Evolutionary conservation across 2,888 invertebrate species (phyloP).

Genomic region (Pantelozetes paolii): DNA sequence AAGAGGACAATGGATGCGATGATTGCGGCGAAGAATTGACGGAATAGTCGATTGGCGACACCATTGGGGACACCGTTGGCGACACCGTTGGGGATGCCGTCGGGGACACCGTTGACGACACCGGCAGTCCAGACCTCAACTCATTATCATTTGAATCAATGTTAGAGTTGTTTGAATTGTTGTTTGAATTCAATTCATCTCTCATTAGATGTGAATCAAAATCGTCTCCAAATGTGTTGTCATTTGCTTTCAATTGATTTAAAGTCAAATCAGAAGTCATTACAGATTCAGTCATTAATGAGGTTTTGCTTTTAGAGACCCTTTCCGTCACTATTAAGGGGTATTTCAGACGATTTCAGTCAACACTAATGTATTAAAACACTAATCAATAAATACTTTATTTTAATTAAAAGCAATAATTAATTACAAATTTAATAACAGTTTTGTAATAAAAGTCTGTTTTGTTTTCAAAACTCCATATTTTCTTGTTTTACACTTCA

Average conservation of each 20-base stretch:
- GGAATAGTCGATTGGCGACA: neutral
- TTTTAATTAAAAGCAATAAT: neutral
- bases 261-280: slow-evolving; percentile 33
- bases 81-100: neutral
- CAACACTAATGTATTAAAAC: no score
- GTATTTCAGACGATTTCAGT: neutral
- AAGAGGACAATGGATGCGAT: neutral
- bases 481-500: slow-evolving; percentile 14
- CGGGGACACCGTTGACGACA: neutral
- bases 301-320: neutral
- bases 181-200: neutral
- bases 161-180: neutral
- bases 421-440: neutral
- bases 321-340: neutral
- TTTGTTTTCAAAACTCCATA: slow-evolving; percentile 37
- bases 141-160: neutral
- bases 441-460: slow-evolving; percentile 8
- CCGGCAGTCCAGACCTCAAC: neutral
- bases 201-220: neutral
- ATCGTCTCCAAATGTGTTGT: neutral
- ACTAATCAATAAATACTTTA: neutral
- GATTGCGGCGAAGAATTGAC: neutral
- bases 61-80: neutral
- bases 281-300: slow-evolving; percentile 27
- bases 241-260: slow-evolving; percentile 16